phyloP scores from a whole-genome alignment of 2,113 vertebrate species.

The Neopipo cinnamomea region DNA sequence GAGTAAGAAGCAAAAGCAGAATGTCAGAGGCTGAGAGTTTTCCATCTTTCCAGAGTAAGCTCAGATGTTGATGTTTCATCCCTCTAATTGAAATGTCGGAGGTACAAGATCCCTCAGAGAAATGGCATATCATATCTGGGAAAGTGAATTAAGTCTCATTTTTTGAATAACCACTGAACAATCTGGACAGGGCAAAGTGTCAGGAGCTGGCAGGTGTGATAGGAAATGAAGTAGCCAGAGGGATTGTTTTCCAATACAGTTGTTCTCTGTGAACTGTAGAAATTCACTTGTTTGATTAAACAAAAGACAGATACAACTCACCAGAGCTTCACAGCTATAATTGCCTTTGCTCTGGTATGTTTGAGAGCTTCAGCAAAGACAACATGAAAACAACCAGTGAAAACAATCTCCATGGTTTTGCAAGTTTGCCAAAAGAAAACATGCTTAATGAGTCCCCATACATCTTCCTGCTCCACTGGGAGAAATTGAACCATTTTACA shows the following conservation, averaged over 20 bases:
- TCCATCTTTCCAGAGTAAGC: background rate
- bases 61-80: background rate
- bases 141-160: conserved; percentile 1
- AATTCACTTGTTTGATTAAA: conserved; percentile 29
- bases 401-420: background rate
- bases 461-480: background rate
- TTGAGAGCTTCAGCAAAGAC: background rate
- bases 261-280: background rate
- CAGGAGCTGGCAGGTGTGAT: background rate
- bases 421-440: background rate
- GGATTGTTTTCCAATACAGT: background rate
- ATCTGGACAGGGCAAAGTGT: background rate
- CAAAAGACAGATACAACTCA: conserved; percentile 13
- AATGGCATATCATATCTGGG: conserved; percentile 24
- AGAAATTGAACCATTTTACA: background rate
- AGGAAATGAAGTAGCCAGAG: conserved; percentile 36
- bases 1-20: background rate
- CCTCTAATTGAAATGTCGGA: conserved; percentile 58
- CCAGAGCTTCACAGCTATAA: conserved; percentile 10
- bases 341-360: background rate
- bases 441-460: fast-evolving
- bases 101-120: conserved; percentile 12
- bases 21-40: background rate
- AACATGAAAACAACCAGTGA: background rate
- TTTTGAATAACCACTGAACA: conserved; percentile 5